phyloP scores from a whole-genome alignment of 2,113 vertebrate species.

The Picathartes gymnocephalus region DNA sequence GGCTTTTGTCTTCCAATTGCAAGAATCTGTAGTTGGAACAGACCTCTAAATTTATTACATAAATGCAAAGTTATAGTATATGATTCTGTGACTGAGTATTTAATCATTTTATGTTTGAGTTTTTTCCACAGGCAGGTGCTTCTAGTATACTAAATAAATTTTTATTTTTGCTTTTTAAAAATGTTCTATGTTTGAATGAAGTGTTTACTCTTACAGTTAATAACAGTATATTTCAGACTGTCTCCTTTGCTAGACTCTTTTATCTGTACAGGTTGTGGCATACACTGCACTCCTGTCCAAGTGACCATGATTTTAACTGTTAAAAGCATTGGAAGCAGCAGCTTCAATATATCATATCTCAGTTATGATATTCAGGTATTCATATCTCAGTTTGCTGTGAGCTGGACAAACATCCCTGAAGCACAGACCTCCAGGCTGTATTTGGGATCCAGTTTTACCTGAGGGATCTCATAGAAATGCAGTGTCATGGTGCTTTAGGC shows the following conservation, averaged over 20 bases:
- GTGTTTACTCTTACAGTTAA: neutral
- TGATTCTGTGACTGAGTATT: neutral
- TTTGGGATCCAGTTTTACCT: neutral
- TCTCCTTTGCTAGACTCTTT: neutral
- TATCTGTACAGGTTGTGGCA: neutral
- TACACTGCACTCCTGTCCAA: neutral
- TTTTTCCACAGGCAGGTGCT: neutral
- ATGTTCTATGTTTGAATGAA: neutral
- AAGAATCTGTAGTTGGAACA: neutral
- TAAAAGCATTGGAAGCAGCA: neutral
- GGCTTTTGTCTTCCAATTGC: neutral
- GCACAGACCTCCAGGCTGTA: neutral
- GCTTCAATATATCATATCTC: neutral
- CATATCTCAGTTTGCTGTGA: neutral
- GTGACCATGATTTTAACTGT: neutral
- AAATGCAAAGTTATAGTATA: neutral
- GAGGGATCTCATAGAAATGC: neutral
- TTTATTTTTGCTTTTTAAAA: neutral
- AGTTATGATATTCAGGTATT: too few species aligned
- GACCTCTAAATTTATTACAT: neutral
- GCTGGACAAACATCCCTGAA: neutral
- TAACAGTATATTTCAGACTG: neutral
- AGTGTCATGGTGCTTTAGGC: neutral
- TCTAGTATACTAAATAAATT: neutral
- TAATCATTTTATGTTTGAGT: neutral